Evolutionary conservation across 2,888 invertebrate species (phyloP), one percentile per base, ranked within the genome.

Genomic region (Hanleya hanleyi): DNA sequence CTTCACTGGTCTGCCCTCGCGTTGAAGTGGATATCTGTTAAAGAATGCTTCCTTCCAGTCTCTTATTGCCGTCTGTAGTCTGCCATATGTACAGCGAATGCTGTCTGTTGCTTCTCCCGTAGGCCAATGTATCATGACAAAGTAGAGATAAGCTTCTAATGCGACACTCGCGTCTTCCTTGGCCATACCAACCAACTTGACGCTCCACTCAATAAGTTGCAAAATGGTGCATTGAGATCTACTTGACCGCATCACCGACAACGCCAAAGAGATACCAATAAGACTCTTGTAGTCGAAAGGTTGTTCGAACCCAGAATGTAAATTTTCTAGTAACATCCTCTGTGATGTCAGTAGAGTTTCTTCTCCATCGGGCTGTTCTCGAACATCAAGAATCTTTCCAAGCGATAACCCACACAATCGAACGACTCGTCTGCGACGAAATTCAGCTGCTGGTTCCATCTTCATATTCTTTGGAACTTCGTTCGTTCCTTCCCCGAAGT

Each of bases 401-500:
- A 81, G 38, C 18, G 75, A 77, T n/a, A 64, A 73, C 6, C 80
- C 79, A 7, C 80, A 82, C 33, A 77, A 41, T 9, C 76, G 36
- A 32, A 68, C 69, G 0, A 77, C 76, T 36, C 79, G 37, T 49
- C 83, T 71, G 67, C 79, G 65, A 22, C 76, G 70, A 65, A 71
- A 83, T 18, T 74, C 76, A 47, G 81, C 77, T 12, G 68, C 71
- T 1, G 81, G 76, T 50, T 72, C 65, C 4, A 38, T 67, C 7
- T 51, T 66, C 18, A 81, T 67, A 47, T 57, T 50, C 41, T 36
- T 26, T 18, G 83, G 83, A 41, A 80, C 73, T 15, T 69, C 50
- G 70, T 81, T 76, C 15, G 49, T 64, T 4, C 76, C 69, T 69
- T 83, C 83, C n/a, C 84, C 84, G 73, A 84, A 81, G 67, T 79